Conservation (phyloP, 2,888 invertebrate genomes). For the Galeruca laticollis region DNA sequence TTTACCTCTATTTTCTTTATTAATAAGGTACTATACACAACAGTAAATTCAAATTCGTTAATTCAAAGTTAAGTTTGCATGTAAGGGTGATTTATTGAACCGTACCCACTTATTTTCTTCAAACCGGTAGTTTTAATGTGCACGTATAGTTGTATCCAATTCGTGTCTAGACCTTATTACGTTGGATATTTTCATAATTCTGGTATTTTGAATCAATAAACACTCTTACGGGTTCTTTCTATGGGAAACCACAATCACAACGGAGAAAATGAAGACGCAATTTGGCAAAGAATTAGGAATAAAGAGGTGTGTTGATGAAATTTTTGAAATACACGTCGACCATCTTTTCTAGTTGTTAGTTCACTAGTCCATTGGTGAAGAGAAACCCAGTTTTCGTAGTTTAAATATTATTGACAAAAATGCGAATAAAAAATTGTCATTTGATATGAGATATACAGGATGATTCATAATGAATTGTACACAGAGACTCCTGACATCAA, state of each 20-base stretch:
- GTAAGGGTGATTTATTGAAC: constrained; percentile 12
- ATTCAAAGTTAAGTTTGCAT: constrained; percentile 8
- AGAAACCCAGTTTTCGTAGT: too few relatives aligned
- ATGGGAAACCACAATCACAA: neutral
- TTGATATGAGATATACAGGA: too few relatives aligned
- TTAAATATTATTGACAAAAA: too few relatives aligned
- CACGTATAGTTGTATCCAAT: neutral
- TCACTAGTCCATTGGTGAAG: too few relatives aligned
- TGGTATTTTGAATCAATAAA: constrained; percentile 13
- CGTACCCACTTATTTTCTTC: neutral
- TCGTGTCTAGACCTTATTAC: constrained; percentile 16
- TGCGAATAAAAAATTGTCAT: too few relatives aligned
- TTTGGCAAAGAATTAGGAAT: too few relatives aligned
- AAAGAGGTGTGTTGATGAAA: too few relatives aligned
- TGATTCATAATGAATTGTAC: too few relatives aligned
- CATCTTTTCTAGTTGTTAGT: too few relatives aligned
- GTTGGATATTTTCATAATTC: constrained; percentile 1
- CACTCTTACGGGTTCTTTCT: neutral
- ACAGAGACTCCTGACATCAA: too few relatives aligned
- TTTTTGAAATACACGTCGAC: too few relatives aligned
- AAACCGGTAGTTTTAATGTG: neutral
- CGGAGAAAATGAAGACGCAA: neutral
- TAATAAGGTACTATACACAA: constrained; percentile 8
- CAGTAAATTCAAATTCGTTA: constrained; percentile 2
- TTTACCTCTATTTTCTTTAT: neutral